Conservation (phyloP, 2,888 invertebrate genomes). For the Apamea epomidion region DNA sequence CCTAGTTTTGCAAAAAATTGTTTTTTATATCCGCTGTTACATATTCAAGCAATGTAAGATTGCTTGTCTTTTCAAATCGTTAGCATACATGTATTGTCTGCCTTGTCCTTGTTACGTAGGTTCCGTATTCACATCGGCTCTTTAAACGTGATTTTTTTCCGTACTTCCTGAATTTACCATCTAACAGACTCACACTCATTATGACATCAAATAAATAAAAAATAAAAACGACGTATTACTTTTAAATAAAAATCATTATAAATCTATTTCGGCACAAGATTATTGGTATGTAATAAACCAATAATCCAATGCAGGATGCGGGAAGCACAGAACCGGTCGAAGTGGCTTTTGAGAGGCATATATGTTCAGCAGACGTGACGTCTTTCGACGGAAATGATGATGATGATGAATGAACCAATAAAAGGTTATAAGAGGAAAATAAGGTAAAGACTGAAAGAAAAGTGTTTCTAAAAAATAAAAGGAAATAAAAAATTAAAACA, state of each 20-base stretch:
- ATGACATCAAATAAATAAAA: neutral
- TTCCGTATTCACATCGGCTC: conserved; percentile 3
- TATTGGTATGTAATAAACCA: too few relatives aligned
- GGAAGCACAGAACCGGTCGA: neutral
- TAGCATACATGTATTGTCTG: neutral
- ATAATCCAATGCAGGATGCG: neutral
- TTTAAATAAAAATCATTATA: neutral
- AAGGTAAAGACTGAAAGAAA: neutral
- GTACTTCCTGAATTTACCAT: neutral
- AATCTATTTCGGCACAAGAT: neutral
- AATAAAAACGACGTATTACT: neutral
- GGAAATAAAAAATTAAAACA: neutral
- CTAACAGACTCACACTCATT: neutral
- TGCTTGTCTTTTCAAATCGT: conserved; percentile 1
- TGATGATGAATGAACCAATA: neutral
- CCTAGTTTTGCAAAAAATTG: neutral
- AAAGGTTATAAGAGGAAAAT: neutral
- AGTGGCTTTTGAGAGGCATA: neutral
- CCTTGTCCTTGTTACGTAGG: neutral
- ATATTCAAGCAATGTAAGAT: conserved; percentile 8
- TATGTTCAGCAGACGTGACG: neutral
- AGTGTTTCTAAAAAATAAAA: neutral
- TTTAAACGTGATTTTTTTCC: neutral
- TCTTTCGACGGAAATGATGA: too few relatives aligned
- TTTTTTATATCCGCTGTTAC: neutral